phyloP scores from a whole-genome alignment of 2,888 invertebrate species.

The Ectobius pallidus region DNA sequence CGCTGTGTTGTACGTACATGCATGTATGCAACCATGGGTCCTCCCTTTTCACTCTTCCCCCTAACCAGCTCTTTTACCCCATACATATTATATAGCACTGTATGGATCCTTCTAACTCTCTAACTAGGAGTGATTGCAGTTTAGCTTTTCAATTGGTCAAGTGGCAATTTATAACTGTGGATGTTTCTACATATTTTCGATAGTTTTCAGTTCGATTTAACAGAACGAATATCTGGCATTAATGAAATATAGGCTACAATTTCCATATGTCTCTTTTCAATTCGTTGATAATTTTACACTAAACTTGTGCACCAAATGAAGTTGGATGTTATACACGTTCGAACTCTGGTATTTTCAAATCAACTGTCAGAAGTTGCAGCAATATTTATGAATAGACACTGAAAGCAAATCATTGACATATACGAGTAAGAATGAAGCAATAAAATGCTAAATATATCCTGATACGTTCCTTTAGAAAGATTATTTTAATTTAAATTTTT shows the following conservation, averaged over 20 bases:
- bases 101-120: background rate
- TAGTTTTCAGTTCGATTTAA: slow-evolving; percentile 24
- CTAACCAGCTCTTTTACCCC: background rate
- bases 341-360: too few species aligned
- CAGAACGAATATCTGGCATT: background rate
- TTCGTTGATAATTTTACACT: too few species aligned
- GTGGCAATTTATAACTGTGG: slow-evolving; percentile 31
- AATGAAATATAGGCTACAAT: background rate
- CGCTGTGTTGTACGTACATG: background rate
- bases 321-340: too few species aligned
- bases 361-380: too few species aligned
- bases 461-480: too few species aligned
- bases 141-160: slow-evolving; percentile 31
- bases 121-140: slow-evolving; percentile 20
- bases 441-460: too few species aligned
- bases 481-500: too few species aligned
- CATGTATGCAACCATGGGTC: background rate
- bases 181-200: slow-evolving; percentile 22
- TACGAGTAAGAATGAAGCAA: too few species aligned
- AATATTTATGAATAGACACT: too few species aligned
- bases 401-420: too few species aligned
- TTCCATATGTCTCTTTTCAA: background rate
- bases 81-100: background rate
- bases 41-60: background rate
- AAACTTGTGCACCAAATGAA: too few species aligned